Conservation (phyloP, 2,113 vertebrate genomes). For the Leptosomus discolor region DNA sequence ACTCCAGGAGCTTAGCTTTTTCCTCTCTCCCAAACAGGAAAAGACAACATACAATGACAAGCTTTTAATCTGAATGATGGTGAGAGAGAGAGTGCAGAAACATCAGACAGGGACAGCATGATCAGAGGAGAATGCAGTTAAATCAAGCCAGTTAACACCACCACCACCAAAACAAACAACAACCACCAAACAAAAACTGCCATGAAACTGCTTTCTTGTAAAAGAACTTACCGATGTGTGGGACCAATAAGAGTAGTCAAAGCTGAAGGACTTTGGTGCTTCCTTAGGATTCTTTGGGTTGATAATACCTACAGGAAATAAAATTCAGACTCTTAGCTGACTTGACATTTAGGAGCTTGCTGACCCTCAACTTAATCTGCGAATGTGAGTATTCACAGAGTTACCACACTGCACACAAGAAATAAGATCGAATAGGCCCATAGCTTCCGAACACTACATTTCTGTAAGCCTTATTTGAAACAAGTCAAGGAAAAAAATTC, state of each 20-base stretch:
- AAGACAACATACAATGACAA: background rate
- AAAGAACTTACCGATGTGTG: slow-evolving; percentile 90
- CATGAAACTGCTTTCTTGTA: background rate
- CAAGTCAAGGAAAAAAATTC: background rate
- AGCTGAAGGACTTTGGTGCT: slow-evolving; percentile 97
- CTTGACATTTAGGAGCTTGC: background rate
- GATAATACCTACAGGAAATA: slow-evolving; percentile 83
- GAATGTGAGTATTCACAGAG: background rate
- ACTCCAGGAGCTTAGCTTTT: background rate
- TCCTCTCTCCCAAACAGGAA: background rate
- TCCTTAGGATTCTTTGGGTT: slow-evolving; percentile 99
- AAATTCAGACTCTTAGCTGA: slow-evolving; percentile 1
- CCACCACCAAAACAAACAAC: background rate
- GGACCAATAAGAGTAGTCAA: slow-evolving; percentile 98
- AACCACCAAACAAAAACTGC: background rate
- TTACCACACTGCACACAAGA: background rate
- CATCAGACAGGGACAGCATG: background rate
- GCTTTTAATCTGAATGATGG: background rate
- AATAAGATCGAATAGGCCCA: background rate
- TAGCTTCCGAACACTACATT: background rate
- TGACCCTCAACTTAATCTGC: background rate
- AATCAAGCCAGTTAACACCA: background rate
- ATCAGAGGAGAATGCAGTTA: background rate
- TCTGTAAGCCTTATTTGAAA: background rate
- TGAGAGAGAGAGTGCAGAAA: background rate